Conservation (phyloP, 2,113 vertebrate species). For the Halichoeres trimaculatus region DNA sequence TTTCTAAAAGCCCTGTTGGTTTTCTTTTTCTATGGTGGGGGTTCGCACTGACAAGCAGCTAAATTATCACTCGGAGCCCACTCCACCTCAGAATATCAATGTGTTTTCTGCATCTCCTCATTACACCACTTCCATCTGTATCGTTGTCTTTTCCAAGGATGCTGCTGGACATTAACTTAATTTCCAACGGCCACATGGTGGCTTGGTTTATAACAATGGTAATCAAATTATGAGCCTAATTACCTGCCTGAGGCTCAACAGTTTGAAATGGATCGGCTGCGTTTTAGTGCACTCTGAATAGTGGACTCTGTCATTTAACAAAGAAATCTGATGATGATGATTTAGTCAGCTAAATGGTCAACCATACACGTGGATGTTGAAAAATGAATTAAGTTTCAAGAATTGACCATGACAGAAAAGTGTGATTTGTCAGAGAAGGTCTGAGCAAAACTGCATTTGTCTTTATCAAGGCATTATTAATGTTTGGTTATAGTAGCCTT, state of each 20-base stretch:
- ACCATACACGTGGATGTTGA: neutral
- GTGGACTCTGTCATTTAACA: conserved; percentile 2
- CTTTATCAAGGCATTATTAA: neutral
- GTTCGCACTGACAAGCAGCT: conserved; percentile 5
- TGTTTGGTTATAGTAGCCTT: neutral
- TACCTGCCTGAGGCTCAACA: conserved; percentile 21
- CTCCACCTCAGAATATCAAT: neutral
- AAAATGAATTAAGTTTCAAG: neutral
- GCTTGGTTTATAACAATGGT: conserved; percentile 27
- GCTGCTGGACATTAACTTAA: conserved; percentile 35
- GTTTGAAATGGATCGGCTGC: conserved; percentile 17
- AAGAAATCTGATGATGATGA: neutral
- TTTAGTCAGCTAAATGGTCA: neutral
- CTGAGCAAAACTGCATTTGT: no score
- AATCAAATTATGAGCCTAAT: conserved; percentile 42
- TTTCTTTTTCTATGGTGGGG: no score
- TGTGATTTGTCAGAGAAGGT: neutral
- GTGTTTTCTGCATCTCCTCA: conserved; percentile 24
- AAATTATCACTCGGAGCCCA: neutral
- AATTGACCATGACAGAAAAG: neutral
- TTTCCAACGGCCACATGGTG: conserved; percentile 41
- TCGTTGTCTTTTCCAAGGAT: conserved; percentile 18
- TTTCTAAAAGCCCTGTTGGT: no score
- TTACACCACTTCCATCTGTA: conserved; percentile 42
- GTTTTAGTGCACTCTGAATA: conserved; percentile 1